phyloP scores from a whole-genome alignment of 2,797 vertebrate genomes.

The Cuniculus paca region DNA sequence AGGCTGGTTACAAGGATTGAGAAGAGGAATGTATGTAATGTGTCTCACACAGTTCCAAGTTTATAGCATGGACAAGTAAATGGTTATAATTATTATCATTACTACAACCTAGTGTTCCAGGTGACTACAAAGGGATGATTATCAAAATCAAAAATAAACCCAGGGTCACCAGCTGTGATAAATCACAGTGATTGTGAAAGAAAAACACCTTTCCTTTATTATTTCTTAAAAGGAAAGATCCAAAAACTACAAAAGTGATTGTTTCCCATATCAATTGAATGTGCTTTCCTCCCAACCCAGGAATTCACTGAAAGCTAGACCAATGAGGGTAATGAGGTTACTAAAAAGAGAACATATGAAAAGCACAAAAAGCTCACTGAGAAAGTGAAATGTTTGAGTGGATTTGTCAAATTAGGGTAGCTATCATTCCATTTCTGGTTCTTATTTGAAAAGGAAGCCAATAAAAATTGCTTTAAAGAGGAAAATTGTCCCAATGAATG shows the following conservation, averaged over 20 bases:
- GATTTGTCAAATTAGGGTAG: conserved; percentile 68
- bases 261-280: conserved; percentile 7
- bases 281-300: background rate
- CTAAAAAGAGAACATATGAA: conserved; percentile 46
- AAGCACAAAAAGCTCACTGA: conserved; percentile 32
- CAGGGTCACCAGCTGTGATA: conserved; percentile 38
- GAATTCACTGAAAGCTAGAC: conserved; percentile 40
- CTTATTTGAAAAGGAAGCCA: conserved; percentile 66
- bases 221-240: conserved; percentile 65
- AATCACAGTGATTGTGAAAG: conserved; percentile 60
- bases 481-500: conserved; percentile 49
- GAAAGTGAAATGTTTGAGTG: conserved; percentile 64
- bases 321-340: conserved; percentile 32
- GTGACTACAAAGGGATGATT: conserved; percentile 59
- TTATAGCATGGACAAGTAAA: conserved; percentile 9
- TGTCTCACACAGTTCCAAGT: background rate
- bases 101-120: background rate
- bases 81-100: background rate
- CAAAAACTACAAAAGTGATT: background rate
- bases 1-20: background rate
- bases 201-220: conserved; percentile 66
- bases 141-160: conserved; percentile 61
- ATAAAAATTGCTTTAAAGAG: conserved; percentile 62
- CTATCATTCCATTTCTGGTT: conserved; percentile 61
- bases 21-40: background rate